These are phyloP conservation scores for Malthinus flaveolus DNA, from an alignment of 2,888 invertebrate species.

Conservation along the genomic window DNA sequence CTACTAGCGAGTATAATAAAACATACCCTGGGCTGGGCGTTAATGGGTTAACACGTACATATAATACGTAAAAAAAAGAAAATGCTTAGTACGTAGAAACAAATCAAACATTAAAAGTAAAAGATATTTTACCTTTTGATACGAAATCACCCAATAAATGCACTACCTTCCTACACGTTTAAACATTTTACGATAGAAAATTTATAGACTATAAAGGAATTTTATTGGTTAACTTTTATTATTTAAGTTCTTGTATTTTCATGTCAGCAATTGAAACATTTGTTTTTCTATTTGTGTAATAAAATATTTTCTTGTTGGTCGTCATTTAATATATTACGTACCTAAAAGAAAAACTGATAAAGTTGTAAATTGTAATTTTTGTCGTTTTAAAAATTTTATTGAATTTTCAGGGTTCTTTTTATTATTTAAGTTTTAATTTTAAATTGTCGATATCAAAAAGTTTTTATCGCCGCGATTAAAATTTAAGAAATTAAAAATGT, in stretches of 20 bases:
- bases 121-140: constrained; percentile 42
- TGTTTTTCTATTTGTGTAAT: constrained; percentile 52
- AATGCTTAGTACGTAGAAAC: background rate
- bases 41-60: too few relatives aligned
- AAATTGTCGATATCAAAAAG: background rate
- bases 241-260: constrained; percentile 56
- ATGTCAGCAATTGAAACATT: constrained; percentile 54
- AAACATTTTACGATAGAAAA: constrained; percentile 52
- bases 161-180: constrained; percentile 45
- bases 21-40: too few relatives aligned
- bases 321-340: constrained; percentile 41
- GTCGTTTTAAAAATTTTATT: constrained; percentile 31
- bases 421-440: constrained; percentile 10
- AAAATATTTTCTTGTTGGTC: constrained; percentile 49
- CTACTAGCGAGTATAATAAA: too few relatives aligned
- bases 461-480: too few relatives aligned
- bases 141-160: constrained; percentile 48
- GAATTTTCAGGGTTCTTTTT: constrained; percentile 3
- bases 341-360: constrained; percentile 40
- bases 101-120: constrained; percentile 25
- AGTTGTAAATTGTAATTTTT: constrained; percentile 49
- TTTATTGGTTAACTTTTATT: constrained; percentile 55
- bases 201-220: constrained; percentile 54
- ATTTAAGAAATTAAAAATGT: too few relatives aligned
- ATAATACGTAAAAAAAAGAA: too few relatives aligned